Conservation (phyloP, 2,888 invertebrate genomes). For the Tenthredo scrophulariae region DNA sequence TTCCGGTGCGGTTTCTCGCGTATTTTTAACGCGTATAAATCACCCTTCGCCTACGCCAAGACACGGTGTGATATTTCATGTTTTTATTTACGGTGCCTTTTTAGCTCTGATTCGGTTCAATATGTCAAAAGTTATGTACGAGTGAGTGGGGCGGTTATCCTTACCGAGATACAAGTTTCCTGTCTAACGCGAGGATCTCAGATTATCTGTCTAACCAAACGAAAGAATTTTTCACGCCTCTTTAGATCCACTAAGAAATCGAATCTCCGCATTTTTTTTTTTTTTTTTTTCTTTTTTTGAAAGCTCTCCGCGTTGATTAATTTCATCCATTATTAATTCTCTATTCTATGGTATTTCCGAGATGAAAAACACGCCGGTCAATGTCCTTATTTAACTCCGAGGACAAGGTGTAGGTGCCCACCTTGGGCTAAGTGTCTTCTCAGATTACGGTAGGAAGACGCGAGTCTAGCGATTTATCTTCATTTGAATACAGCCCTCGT, state of each 20-base stretch:
- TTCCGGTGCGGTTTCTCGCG: not conserved
- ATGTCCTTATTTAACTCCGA: no score
- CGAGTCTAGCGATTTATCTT: constrained; percentile 64
- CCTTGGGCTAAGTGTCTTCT: constrained; percentile 64
- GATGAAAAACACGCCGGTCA: not conserved
- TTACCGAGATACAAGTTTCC: not conserved
- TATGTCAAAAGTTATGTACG: constrained; percentile 58
- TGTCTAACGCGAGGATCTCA: not conserved
- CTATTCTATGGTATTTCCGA: not conserved
- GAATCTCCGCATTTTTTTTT: not conserved
- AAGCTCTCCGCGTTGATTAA: not conserved
- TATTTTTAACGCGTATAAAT: constrained; percentile 30
- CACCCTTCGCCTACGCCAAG: constrained; percentile 26
- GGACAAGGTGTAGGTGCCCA: not conserved
- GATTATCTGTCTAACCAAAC: not conserved
- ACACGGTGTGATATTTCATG: constrained; percentile 32
- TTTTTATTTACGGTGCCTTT: constrained; percentile 46
- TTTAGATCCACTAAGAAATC: not conserved
- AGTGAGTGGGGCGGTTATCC: constrained; percentile 3
- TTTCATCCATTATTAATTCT: not conserved
- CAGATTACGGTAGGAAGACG: constrained; percentile 60
- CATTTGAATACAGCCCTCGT: constrained; percentile 61
- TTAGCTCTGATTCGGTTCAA: constrained; percentile 59
- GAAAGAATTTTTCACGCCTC: not conserved
- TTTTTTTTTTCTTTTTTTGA: not conserved